Evolutionary conservation across 2,113 vertebrate species (phyloP).

Genomic region (Argyrosomus japonicus): DNA sequence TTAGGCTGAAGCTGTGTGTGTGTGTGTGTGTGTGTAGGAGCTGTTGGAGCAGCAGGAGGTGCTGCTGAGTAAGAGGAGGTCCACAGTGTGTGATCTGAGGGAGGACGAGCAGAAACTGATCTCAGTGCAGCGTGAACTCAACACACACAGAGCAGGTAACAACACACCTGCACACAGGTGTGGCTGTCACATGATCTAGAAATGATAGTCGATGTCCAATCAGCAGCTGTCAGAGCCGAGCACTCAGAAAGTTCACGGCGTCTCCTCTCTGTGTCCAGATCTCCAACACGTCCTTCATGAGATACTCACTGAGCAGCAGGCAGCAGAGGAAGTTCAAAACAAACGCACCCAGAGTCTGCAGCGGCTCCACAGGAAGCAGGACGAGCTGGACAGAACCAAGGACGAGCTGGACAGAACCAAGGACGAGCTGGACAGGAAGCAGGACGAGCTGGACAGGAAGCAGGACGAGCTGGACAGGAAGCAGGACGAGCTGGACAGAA

Average conservation of each 20-base stretch:
- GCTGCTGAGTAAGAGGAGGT: constrained; percentile 20
- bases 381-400: constrained; percentile 6
- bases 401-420: background rate
- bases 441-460: background rate
- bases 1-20: background rate
- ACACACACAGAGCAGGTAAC: constrained; percentile 46
- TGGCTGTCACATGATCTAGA: no score
- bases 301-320: constrained; percentile 44
- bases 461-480: background rate
- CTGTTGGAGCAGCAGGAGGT: constrained; percentile 49
- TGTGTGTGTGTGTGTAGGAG: constrained; percentile 39
- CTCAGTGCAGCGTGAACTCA: constrained; percentile 31
- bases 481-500: background rate
- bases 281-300: constrained; percentile 47
- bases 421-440: background rate
- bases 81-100: background rate
- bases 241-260: no score
- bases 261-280: constrained; percentile 36
- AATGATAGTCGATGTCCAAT: no score
- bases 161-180: background rate
- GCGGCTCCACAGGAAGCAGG: constrained; percentile 23
- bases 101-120: constrained; percentile 31
- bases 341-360: constrained; percentile 25
- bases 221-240: no score
- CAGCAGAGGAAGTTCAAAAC: constrained; percentile 12